Base-by-base conservation (phyloP, 2,888 invertebrate genomes). In the Lasioglossum morio region DNA sequence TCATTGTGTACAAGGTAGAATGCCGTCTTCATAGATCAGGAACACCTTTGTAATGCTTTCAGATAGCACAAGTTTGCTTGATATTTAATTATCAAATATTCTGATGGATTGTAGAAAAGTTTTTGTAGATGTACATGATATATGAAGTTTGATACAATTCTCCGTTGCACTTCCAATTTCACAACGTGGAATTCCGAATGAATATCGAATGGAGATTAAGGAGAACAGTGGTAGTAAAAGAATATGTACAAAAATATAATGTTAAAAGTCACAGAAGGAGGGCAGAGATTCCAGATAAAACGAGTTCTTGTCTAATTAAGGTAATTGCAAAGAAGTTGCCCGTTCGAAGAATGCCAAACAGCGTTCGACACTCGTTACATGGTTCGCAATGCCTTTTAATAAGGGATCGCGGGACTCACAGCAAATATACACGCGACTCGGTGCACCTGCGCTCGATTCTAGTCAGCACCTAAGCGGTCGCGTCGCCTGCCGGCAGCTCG, bases 401-500 rank as follows among this genome's bases (percentile, higher is more conserved):
- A 87, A 89, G 84, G 77, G 75, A 72, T 82, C 74, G 69, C 12
- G 70, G 77, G 75, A 74, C 81, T 78, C 84, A 88, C 82, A 72
- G 77, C 78, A 79, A 85, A 87, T 87, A 84, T 84, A 84, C 77
- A 89, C 79, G 79, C 73, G 78, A 74, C 76, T 63, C 60, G 69
- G 77, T 85, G 87, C 90, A 90, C 90, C 90, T 90, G 90, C 77
- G 90, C 79, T 84, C 84, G 76, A 82, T 82, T 76, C 70, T 80
- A 87, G 88, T 85, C 85, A 82, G 77, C 87, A 82, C 77, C 81
- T 77, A 88, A 83, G 84, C 83, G 80, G 78, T 85, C 85, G 76
- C 63, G 87, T 90, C 85, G 89, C 88, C 87, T 87, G 86, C 89
- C 89, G 84, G 88, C 84, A 87, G 91, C 89, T 92, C 91, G 90